Base-by-base conservation (phyloP, 2,113 vertebrate genomes). In the Ivindomyrus marchei region DNA sequence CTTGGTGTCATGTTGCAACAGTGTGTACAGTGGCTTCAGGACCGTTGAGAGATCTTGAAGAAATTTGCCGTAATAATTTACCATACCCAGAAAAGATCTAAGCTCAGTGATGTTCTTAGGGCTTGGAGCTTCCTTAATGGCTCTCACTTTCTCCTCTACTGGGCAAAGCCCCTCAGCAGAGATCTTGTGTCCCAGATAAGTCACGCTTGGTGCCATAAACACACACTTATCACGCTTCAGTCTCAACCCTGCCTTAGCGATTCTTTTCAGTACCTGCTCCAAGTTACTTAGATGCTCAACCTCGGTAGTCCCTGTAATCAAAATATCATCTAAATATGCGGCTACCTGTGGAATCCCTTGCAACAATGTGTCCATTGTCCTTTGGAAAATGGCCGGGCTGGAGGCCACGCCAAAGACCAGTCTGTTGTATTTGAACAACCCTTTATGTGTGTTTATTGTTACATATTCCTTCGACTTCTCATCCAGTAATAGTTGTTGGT, bases 1-100 rank as follows among this genome's bases (percentile, higher is more conserved):
- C 31, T 84, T 74, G 19, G 24, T 80, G 66, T 89, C 84, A 11
- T 80, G 46, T 15, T 90, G 70, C 6, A 89, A 80, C 50, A 89
- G 70, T 49, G 36, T 10, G 66, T 91, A 84, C 49, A 89, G 89
- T 4, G 84, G 80, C 0, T 49, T 52, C 36, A 88, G 27, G 1
- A 91, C 80, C 21, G 13, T 89, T 17, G 88, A 86, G 2, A 89
- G 53, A 52, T 90, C 87, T 36, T 70, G 89, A 0, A 91, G 27
- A 42, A 90, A 91, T 53, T 90, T 91, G 27, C 49, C 62, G 27
- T 90, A 90, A 19, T 91, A 90, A 39, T 91, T 90, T 1, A 90
- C 84, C 87, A 90, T 53, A 4, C 91, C 90, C 31, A 90, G 36
- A 52, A 88, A 91, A 10, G 90, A 87, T 8, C 53, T 88, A 10